Evolutionary conservation across 2,888 invertebrate genomes (phyloP).

Genomic region (Vesta saturnalis): DNA sequence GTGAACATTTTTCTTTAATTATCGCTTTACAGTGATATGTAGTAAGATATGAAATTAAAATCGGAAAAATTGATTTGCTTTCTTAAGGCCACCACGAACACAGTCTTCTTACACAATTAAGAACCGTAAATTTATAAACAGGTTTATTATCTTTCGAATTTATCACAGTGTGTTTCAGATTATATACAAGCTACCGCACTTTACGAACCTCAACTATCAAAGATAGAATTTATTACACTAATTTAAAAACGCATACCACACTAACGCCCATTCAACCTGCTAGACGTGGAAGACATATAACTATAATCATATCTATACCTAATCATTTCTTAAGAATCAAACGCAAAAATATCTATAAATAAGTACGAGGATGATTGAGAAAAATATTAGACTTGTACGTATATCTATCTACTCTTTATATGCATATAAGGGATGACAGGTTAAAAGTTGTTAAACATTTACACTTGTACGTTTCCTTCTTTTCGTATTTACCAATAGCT

Average conservation of each 20-base stretch:
- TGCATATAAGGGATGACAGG: too few species aligned
- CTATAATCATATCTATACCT: not conserved
- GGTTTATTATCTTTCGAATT: slow-evolving; percentile 26
- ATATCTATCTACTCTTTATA: too few species aligned
- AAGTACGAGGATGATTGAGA: too few species aligned
- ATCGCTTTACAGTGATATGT: slow-evolving; percentile 17
- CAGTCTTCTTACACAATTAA: slow-evolving; percentile 30
- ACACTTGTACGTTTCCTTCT: too few species aligned
- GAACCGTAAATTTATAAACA: slow-evolving; percentile 33
- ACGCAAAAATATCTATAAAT: too few species aligned
- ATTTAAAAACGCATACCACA: not conserved
- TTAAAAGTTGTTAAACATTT: too few species aligned
- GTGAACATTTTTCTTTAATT: slow-evolving; percentile 14
- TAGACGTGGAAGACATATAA: not conserved
- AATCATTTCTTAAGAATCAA: too few species aligned
- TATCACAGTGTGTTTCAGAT: slow-evolving; percentile 18
- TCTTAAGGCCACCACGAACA: slow-evolving; percentile 32
- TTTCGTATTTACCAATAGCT: too few species aligned
- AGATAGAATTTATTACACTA: slow-evolving; percentile 13
- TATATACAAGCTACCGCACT: slow-evolving; percentile 19
- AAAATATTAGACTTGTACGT: too few species aligned
- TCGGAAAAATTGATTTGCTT: slow-evolving; percentile 32
- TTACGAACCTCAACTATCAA: slow-evolving; percentile 6
- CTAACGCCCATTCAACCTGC: slow-evolving; percentile 12
- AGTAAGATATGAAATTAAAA: slow-evolving; percentile 9